Evolutionary conservation across 2,113 vertebrate species (phyloP).

Genomic region (Apus apus): DNA sequence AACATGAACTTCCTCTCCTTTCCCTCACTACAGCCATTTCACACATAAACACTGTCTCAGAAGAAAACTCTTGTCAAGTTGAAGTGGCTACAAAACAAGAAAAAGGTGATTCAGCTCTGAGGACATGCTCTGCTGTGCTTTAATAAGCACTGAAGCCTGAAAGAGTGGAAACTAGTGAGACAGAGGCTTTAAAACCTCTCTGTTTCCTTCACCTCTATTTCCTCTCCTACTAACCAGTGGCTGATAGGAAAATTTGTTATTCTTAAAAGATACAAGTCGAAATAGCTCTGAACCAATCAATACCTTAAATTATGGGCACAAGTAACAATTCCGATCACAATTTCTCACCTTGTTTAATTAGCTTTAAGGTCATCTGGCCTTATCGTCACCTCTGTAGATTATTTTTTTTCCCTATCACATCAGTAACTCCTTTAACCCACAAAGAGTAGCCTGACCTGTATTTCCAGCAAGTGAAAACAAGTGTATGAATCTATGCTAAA

Average conservation of each 20-base stretch:
- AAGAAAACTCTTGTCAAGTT: not conserved
- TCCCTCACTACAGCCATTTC: not conserved
- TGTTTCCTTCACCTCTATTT: not conserved
- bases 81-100: not conserved
- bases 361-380: not conserved
- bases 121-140: not conserved
- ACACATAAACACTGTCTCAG: not conserved
- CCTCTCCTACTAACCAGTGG: not conserved
- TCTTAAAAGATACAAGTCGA: not conserved
- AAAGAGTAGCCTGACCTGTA: not conserved
- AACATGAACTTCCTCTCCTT: not conserved
- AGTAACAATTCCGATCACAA: not conserved
- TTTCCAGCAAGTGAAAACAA: not conserved
- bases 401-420: not conserved
- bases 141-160: slow-evolving; percentile 6
- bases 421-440: not conserved
- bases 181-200: not conserved
- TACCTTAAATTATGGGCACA: not conserved
- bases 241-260: not conserved
- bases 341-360: not conserved
- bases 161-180: not conserved
- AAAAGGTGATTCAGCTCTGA: not conserved
- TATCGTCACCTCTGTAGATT: not conserved
- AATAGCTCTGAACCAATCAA: not conserved
- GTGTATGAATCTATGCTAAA: not conserved